phyloP scores from a whole-genome alignment of 2,113 vertebrate species.

The Castor canadensis region DNA sequence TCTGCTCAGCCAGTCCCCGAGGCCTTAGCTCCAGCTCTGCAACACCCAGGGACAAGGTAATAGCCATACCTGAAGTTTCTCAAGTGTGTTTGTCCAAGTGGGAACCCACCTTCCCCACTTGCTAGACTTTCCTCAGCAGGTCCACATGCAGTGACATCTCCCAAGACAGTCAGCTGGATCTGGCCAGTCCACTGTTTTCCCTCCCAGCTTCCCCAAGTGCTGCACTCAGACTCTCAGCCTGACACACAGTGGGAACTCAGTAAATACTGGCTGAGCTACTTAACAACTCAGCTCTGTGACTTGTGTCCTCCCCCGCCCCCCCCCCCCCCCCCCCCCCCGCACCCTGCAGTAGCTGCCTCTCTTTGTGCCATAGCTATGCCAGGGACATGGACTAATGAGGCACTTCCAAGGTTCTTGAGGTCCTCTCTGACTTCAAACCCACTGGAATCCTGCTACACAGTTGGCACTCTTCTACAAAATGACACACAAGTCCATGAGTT shows the following conservation, averaged over 20 bases:
- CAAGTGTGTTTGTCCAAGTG: not conserved
- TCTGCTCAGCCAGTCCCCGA: not conserved
- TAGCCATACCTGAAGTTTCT: rapidly evolving
- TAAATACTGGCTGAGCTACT: not conserved
- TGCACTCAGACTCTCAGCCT: not conserved
- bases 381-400: not conserved
- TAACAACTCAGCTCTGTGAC: not conserved
- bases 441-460: not conserved
- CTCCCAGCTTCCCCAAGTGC: no score
- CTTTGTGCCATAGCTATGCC: not conserved
- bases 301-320: not conserved
- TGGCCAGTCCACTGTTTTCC: no score
- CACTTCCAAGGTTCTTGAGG: not conserved
- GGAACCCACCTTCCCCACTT: not conserved
- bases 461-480: not conserved
- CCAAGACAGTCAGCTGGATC: no score
- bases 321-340: not conserved
- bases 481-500: not conserved
- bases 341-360: not conserved
- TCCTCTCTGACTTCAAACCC: not conserved
- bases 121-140: not conserved
- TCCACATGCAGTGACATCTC: not conserved
- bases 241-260: not conserved
- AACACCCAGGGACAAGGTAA: not conserved
- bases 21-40: not conserved